Conservation (phyloP, 1,140 invertebrate genomes). For the Heliothis subflexa region DNA sequence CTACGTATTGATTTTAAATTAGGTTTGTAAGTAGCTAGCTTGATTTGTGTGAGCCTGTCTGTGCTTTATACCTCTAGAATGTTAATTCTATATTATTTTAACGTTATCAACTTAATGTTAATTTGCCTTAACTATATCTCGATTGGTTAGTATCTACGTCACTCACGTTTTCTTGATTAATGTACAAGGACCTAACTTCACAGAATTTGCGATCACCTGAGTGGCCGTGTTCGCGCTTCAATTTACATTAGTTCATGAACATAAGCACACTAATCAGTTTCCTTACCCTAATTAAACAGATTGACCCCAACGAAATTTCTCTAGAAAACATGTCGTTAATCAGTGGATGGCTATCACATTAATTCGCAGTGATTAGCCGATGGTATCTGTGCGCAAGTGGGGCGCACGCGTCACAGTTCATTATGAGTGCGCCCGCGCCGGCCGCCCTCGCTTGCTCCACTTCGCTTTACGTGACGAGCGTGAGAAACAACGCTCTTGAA, state of each 20-base stretch:
- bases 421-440: constrained; percentile 42
- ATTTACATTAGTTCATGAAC: neutral
- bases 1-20: neutral
- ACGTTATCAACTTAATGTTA: too few relatives aligned
- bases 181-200: neutral
- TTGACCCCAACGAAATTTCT: constrained; percentile 30
- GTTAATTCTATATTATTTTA: too few relatives aligned
- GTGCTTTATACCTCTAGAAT: too few relatives aligned
- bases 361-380: constrained; percentile 57
- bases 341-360: constrained; percentile 43
- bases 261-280: neutral
- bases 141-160: too few relatives aligned
- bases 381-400: constrained; percentile 44
- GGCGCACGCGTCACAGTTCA: constrained; percentile 53
- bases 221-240: neutral
- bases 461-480: constrained; percentile 50
- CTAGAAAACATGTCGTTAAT: constrained; percentile 27
- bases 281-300: constrained; percentile 16
- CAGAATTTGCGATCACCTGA: constrained; percentile 1
- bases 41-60: neutral
- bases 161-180: neutral
- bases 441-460: constrained; percentile 42
- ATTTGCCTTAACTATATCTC: too few relatives aligned
- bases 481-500: constrained; percentile 48
- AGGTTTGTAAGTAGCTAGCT: neutral